Evolutionary conservation across 2,113 vertebrate species (phyloP).

Genomic region (Columba livia): DNA sequence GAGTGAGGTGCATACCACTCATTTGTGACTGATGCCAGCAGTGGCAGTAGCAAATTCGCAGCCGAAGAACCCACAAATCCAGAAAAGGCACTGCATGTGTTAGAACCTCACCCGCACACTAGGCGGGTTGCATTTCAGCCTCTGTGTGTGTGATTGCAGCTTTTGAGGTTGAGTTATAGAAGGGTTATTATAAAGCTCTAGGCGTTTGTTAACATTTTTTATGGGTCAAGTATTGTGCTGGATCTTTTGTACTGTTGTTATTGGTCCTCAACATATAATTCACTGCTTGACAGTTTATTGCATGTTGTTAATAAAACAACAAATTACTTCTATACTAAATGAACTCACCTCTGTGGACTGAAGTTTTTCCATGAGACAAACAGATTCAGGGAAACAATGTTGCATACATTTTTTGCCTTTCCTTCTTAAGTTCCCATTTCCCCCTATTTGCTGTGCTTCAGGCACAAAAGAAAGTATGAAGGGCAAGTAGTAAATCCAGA

Average conservation of each 20-base stretch:
- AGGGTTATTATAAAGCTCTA: not conserved
- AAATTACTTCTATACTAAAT: not conserved
- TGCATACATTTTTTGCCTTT: not conserved
- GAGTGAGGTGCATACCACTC: too few relatives aligned
- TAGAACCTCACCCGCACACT: not conserved
- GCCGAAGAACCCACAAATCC: not conserved
- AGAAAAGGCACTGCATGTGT: not conserved
- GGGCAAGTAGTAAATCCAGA: not conserved
- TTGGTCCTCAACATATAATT: not conserved
- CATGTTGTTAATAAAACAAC: not conserved
- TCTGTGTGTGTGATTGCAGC: not conserved
- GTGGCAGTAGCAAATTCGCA: not conserved
- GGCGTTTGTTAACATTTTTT: not conserved
- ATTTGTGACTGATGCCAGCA: not conserved
- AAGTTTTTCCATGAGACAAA: not conserved
- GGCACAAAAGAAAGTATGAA: not conserved
- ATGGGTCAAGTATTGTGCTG: not conserved
- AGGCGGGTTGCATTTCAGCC: not conserved
- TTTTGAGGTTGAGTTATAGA: not conserved
- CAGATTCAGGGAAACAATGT: not conserved
- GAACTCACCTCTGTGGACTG: not conserved
- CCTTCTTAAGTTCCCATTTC: not conserved
- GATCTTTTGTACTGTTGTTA: not conserved
- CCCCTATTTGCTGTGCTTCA: not conserved
- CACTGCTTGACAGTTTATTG: not conserved